Conservation (phyloP, 2,888 invertebrate species). For the Morpho deidamia region DNA sequence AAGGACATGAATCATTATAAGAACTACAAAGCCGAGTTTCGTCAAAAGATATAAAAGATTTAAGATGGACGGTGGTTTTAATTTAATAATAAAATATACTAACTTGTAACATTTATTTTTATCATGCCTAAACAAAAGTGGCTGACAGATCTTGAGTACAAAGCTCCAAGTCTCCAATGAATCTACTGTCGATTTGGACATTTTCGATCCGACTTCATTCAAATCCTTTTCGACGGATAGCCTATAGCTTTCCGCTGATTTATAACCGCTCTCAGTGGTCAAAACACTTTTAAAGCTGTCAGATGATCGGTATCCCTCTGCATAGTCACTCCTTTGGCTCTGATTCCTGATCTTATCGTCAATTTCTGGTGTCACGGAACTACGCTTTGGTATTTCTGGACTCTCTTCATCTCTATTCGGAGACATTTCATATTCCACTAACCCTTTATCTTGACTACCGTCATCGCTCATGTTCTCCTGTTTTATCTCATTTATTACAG, state of each 20-base stretch:
- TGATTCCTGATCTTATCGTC: constrained; percentile 35
- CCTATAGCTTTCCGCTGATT: constrained; percentile 36
- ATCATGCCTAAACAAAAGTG: constrained; percentile 64
- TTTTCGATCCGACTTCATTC: constrained; percentile 35
- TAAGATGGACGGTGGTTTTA: too few species aligned
- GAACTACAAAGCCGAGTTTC: too few species aligned
- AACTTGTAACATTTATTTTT: constrained; percentile 67
- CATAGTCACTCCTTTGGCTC: constrained; percentile 44
- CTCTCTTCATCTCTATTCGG: constrained; percentile 40
- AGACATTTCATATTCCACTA: constrained; percentile 67
- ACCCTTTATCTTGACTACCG: constrained; percentile 52
- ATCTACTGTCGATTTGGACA: constrained; percentile 51
- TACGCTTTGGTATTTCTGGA: constrained; percentile 24
- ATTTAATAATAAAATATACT: constrained; percentile 17
- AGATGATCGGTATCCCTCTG: constrained; percentile 45
- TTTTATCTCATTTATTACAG: constrained; percentile 67
- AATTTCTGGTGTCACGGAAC: constrained; percentile 59
- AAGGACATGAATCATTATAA: too few species aligned
- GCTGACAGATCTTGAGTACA: constrained; percentile 68
- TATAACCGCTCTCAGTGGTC: constrained; percentile 42
- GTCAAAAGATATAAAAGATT: too few species aligned
- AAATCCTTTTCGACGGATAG: constrained; percentile 48
- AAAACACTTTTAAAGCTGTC: constrained; percentile 47
- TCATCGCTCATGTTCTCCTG: constrained; percentile 58
- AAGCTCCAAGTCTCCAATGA: constrained; percentile 69